phyloP scores from a whole-genome alignment of 1,140 invertebrate species.

The Macrosteles quadrilineatus region DNA sequence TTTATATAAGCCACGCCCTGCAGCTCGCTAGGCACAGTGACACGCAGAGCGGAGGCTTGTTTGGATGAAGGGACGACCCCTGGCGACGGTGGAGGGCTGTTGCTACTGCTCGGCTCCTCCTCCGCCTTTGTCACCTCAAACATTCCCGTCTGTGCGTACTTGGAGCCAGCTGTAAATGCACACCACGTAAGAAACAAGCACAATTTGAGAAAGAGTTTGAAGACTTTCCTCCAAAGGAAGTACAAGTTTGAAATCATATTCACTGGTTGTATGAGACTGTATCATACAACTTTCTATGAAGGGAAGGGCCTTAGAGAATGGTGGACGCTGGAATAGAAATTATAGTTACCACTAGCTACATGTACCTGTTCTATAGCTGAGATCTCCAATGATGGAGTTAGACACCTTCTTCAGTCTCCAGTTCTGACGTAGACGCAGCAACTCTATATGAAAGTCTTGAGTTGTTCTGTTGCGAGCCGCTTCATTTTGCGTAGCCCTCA shows the following conservation, averaged over 20 bases:
- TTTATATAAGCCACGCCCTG: constrained; percentile 96
- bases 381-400: constrained; percentile 92
- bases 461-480: constrained; percentile 69
- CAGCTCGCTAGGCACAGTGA: constrained; percentile 89
- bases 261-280: background rate
- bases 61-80: constrained; percentile 54
- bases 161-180: constrained; percentile 75
- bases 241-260: background rate
- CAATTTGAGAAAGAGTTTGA: background rate
- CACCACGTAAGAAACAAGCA: background rate
- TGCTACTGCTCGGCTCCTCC: constrained; percentile 63
- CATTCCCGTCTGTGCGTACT: constrained; percentile 89
- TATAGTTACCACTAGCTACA: too few species aligned
- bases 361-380: constrained; percentile 89
- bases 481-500: constrained; percentile 79
- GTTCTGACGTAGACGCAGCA: constrained; percentile 85
- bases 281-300: too few species aligned
- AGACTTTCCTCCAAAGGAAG: background rate
- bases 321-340: too few species aligned
- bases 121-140: constrained; percentile 97
- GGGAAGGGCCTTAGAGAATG: too few species aligned
- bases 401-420: constrained; percentile 96
- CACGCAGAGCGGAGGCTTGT: constrained; percentile 78
- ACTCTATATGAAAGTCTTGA: constrained; percentile 91
- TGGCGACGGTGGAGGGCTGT: constrained; percentile 57